Percentiles rank a stretch among this genome's conserved stretches.
phyloP scores from a whole-genome alignment of 2,888 invertebrate species.

The Cheilosia vernalis region DNA sequence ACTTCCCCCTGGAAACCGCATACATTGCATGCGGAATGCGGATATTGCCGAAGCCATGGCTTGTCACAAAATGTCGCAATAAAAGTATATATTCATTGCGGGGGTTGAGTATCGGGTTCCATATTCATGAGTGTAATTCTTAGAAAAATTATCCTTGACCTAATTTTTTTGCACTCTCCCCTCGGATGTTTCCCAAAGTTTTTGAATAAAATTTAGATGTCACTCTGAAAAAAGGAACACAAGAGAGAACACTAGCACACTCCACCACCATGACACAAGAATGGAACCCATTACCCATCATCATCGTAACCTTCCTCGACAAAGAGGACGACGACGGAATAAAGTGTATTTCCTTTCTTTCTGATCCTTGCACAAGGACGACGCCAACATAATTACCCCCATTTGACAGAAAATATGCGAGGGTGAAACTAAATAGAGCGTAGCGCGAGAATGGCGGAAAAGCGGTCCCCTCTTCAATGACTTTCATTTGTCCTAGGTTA shows the following conservation, averaged over 20 bases:
- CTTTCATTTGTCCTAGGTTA: slow-evolving; percentile 71
- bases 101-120: not conserved
- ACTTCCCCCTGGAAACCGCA: not conserved
- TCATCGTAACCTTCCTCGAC: slow-evolving; percentile 29
- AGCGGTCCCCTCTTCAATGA: slow-evolving; percentile 48
- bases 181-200: not conserved
- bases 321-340: slow-evolving; percentile 23
- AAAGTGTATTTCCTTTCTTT: slow-evolving; percentile 32
- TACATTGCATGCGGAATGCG: not conserved
- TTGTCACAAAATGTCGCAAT: slow-evolving; percentile 9
- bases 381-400: slow-evolving; percentile 66
- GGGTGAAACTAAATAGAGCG: slow-evolving; percentile 67
- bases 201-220: slow-evolving; percentile 3
- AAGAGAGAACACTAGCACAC: slow-evolving; percentile 2
- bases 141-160: slow-evolving; percentile 64
- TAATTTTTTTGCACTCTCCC: slow-evolving; percentile 12
- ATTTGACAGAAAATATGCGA: slow-evolving; percentile 23
- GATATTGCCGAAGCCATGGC: not conserved
- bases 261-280: slow-evolving; percentile 2
- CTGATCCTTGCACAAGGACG: slow-evolving; percentile 49
- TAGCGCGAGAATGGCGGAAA: slow-evolving; percentile 1
- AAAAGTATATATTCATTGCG: slow-evolving; percentile 3
- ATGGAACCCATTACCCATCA: slow-evolving; percentile 3
- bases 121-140: not conserved
- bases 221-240: slow-evolving; percentile 14